These are phyloP conservation scores for Acrobasis repandana DNA, from an alignment of 2,888 invertebrate genomes.

Conservation along the genomic window DNA sequence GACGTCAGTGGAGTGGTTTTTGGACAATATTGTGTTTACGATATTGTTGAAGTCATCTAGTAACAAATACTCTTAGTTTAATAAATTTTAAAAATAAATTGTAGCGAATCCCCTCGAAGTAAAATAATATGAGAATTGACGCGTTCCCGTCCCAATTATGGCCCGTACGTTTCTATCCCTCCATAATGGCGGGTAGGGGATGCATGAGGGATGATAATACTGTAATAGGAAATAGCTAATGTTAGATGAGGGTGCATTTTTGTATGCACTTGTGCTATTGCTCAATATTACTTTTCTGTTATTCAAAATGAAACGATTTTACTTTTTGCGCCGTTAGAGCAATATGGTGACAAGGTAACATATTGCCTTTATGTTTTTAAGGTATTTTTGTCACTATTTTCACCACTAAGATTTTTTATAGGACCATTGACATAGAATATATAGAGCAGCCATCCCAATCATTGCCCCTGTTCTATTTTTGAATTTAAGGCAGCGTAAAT, in stretches of 20 bases:
- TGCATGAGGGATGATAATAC: conserved; percentile 44
- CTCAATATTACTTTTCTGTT: conserved; percentile 32
- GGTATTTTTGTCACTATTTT: neutral
- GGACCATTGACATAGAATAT: too few relatives aligned
- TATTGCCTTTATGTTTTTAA: conserved; percentile 11
- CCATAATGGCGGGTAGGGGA: conserved; percentile 44
- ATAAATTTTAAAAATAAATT: too few relatives aligned
- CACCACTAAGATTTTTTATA: too few relatives aligned
- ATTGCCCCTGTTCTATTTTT: too few relatives aligned
- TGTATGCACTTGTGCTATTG: conserved; percentile 50
- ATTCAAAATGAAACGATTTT: conserved; percentile 1
- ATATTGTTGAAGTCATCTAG: too few relatives aligned
- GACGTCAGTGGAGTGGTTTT: too few relatives aligned
- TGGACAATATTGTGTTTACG: too few relatives aligned
- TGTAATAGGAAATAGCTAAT: conserved; percentile 56
- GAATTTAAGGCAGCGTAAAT: too few relatives aligned
- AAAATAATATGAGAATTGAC: conserved; percentile 5
- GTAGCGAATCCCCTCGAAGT: neutral
- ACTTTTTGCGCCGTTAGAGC: neutral
- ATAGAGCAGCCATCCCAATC: too few relatives aligned
- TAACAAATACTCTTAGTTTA: too few relatives aligned
- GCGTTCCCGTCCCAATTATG: conserved; percentile 12
- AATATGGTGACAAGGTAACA: conserved; percentile 15
- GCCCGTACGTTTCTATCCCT: conserved; percentile 42
- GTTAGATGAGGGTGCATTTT: conserved; percentile 62